Conservation (phyloP, 2,888 invertebrate genomes). For the Thelaira solivaga region DNA sequence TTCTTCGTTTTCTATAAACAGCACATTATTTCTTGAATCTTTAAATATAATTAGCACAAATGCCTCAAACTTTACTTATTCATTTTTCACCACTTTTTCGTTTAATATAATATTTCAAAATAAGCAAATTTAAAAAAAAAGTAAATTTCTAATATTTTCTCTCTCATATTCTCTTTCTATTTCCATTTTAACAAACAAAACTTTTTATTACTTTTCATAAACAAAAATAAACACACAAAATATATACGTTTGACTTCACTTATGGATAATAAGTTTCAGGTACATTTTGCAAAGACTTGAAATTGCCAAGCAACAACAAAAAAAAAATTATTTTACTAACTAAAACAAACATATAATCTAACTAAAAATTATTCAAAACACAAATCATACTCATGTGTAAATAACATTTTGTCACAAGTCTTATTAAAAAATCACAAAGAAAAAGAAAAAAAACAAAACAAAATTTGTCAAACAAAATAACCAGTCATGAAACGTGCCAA, state of each 20-base stretch:
- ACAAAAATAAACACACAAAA: background rate
- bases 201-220: too few species aligned
- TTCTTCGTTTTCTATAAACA: too few species aligned
- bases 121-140: too few species aligned
- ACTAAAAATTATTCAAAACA: background rate
- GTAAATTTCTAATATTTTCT: too few species aligned
- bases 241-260: slow-evolving; percentile 7
- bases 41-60: too few species aligned
- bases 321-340: background rate
- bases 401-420: slow-evolving; percentile 25
- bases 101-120: too few species aligned
- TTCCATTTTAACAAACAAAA: too few species aligned
- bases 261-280: background rate
- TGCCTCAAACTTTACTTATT: too few species aligned
- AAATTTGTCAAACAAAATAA: background rate
- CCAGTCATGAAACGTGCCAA: slow-evolving; percentile 67
- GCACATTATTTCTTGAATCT: too few species aligned
- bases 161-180: too few species aligned
- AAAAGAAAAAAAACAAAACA: background rate
- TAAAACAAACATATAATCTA: background rate
- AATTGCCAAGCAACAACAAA: background rate
- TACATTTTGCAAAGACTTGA: slow-evolving; percentile 8
- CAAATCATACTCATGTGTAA: slow-evolving; percentile 24
- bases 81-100: too few species aligned
- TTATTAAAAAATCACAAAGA: background rate